Evolutionary conservation across 1,140 invertebrate genomes (phyloP).

Genomic region (Phortica variegata): DNA sequence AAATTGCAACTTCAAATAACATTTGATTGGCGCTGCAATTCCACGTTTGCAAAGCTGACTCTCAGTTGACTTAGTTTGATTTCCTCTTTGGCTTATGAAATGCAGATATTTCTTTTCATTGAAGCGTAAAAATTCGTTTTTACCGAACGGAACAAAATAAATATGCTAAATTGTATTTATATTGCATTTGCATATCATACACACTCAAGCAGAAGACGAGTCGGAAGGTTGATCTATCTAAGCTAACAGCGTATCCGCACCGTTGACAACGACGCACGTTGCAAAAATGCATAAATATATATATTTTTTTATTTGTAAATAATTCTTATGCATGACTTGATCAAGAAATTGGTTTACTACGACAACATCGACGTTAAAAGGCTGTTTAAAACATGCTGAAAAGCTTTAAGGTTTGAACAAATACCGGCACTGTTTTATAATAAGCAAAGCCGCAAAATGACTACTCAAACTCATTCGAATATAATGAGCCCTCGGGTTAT

Average conservation of each 20-base stretch:
- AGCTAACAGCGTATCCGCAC: conserved; percentile 13
- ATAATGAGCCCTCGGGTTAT: background rate
- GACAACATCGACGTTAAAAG: too few species aligned
- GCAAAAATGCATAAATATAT: conserved; percentile 8
- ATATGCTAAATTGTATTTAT: conserved; percentile 51
- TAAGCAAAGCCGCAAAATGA: conserved; percentile 2
- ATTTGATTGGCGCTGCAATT: too few species aligned
- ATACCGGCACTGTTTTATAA: too few species aligned
- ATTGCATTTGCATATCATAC: conserved; percentile 44
- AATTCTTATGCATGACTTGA: conserved; percentile 46
- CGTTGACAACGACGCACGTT: conserved; percentile 23
- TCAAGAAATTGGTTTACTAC: conserved; percentile 52
- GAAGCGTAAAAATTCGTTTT: conserved; percentile 50
- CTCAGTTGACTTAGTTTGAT: background rate
- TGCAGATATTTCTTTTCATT: conserved; percentile 41
- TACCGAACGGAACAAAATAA: conserved; percentile 27
- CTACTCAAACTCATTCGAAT: background rate
- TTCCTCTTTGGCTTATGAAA: conserved; percentile 14
- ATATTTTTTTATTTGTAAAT: conserved; percentile 45
- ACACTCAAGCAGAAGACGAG: background rate
- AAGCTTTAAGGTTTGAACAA: too few species aligned
- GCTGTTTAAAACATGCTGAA: too few species aligned
- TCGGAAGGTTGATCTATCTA: background rate
- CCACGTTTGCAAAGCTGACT: background rate
- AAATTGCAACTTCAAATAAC: too few species aligned